Evolutionary conservation across 2,797 vertebrate species (phyloP).

Genomic region (Limosa lapponica): DNA sequence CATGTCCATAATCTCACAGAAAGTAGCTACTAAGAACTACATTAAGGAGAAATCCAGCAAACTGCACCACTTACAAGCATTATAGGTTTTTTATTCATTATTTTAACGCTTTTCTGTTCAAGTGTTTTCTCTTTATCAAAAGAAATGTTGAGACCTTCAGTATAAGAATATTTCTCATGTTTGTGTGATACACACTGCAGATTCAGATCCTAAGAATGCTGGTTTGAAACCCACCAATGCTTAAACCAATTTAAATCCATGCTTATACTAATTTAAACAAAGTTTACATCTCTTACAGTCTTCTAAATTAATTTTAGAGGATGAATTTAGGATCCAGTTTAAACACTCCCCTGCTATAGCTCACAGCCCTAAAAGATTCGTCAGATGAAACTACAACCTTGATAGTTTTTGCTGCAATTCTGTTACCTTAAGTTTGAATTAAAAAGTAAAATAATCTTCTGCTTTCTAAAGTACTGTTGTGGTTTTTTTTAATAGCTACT

Average conservation of each 20-base stretch:
- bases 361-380: background rate
- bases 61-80: background rate
- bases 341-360: background rate
- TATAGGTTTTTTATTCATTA: background rate
- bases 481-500: background rate
- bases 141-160: background rate
- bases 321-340: background rate
- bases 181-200: background rate
- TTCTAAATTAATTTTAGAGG: background rate
- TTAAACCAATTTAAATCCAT: background rate
- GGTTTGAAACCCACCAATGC: background rate
- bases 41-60: background rate
- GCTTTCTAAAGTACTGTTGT: background rate
- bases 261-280: background rate
- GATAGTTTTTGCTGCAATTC: background rate
- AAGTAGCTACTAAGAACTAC: background rate
- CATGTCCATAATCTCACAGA: background rate
- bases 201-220: background rate
- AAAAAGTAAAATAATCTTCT: background rate
- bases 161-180: background rate
- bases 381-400: background rate
- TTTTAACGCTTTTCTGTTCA: background rate
- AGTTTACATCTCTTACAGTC: background rate
- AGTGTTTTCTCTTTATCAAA: background rate
- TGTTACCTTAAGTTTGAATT: background rate